Conservation (phyloP, 2,797 vertebrate genomes). For the Lindbergichthys nudifrons region DNA sequence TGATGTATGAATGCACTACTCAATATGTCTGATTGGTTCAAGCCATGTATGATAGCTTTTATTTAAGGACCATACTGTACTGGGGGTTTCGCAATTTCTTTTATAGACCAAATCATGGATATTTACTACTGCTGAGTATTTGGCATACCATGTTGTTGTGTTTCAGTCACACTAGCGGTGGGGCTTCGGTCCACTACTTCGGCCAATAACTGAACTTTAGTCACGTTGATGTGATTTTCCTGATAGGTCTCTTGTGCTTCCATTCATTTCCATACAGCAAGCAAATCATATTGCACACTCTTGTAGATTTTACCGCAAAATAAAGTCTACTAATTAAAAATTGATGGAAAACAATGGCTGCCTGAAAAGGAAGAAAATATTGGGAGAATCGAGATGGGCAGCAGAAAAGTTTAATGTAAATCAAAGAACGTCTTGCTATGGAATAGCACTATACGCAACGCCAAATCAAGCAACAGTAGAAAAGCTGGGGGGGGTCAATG, state of each 20-base stretch:
- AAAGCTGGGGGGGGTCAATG: too few relatives aligned
- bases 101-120: constrained; percentile 21
- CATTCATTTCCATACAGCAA: not conserved
- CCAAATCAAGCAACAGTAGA: too few relatives aligned
- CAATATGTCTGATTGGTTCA: constrained; percentile 38
- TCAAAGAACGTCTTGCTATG: too few relatives aligned
- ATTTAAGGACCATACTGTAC: constrained; percentile 24
- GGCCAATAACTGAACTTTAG: not conserved
- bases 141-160: not conserved
- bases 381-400: too few relatives aligned
- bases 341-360: not conserved
- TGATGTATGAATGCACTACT: constrained; percentile 34
- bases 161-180: not conserved
- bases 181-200: not conserved
- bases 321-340: not conserved
- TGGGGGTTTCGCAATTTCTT: constrained; percentile 33
- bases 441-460: too few relatives aligned
- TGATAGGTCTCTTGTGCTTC: not conserved
- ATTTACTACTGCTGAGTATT: not conserved
- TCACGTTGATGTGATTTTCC: too few relatives aligned
- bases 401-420: too few relatives aligned
- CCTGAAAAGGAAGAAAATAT: not conserved
- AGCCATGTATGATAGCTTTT: constrained; percentile 16
- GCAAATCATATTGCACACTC: not conserved
- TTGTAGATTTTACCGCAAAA: not conserved